Percentiles rank a stretch among this genome's conserved stretches.
These are phyloP conservation scores for Alcis repandata DNA, from an alignment of 2,888 invertebrate genomes.

Conservation along the genomic window DNA sequence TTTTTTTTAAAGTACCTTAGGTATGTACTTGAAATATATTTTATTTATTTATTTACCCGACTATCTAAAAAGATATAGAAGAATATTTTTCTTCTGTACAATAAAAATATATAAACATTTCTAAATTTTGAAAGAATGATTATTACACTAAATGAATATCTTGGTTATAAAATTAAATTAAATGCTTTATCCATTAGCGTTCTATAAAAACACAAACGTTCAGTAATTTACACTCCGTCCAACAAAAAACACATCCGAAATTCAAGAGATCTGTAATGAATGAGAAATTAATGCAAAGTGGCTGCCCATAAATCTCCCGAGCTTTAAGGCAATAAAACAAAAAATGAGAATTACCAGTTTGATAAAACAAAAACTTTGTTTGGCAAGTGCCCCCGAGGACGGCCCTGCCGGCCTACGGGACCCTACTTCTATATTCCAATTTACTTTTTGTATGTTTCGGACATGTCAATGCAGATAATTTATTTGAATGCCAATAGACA, in stretches of 20 bases:
- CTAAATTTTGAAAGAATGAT: background rate
- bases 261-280: conserved; percentile 80
- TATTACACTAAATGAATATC: background rate
- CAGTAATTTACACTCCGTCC: conserved; percentile 68
- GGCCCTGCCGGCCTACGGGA: conserved; percentile 53
- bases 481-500: conserved; percentile 40
- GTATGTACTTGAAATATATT: no score
- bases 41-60: no score
- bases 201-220: conserved; percentile 53
- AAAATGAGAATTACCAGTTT: conserved; percentile 83
- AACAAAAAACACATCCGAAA: conserved; percentile 67
- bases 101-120: no score
- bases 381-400: conserved; percentile 76
- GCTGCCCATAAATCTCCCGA: conserved; percentile 79
- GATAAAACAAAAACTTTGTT: conserved; percentile 83
- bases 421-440: conserved; percentile 64
- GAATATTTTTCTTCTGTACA: no score
- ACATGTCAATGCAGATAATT: conserved; percentile 52
- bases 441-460: conserved; percentile 59
- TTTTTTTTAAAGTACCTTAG: no score
- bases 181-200: conserved; percentile 27
- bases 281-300: conserved; percentile 84
- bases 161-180: conserved; percentile 16
- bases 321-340: conserved; percentile 81
- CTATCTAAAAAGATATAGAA: no score